Evolutionary conservation across 2,113 vertebrate species (phyloP), one percentile per base, ranked within the genome.

Genomic region (Calypte anna): DNA sequence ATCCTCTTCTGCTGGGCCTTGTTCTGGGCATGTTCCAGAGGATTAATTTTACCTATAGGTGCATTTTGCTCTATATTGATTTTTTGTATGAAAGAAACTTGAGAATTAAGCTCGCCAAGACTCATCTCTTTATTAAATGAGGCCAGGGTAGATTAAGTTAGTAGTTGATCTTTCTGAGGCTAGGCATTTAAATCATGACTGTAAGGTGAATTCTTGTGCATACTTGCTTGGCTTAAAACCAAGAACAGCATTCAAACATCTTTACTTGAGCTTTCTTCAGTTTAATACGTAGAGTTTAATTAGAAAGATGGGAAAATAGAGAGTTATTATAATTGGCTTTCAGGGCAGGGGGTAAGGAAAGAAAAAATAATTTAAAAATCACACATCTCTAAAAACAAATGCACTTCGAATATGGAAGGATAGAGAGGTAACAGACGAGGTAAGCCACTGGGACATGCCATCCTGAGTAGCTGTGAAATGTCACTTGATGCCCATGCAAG

Each of bases 71-170:
- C 58, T 58, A 13, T 64, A 94, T 91, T 85, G 90, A 78, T 94
- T 80, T 91, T 82, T 82, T 2, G 3, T 82, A 80, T 80, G 57
- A 90, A 95, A 89, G 67, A 43, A 95, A 88, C 75, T 51, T 51
- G 68, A 74, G 55, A 95, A 95, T 93, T 94, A 95, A 90, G 87
- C 78, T 91, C 80, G 72, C 72, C 79, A 96, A 90, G 73, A 80
- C 75, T 51, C 43, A 82, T 88, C 78, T 92, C 44, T 91, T 68
- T 81, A 72, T 63, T 94, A 92, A 92, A 88, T 55, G 36, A 94
- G 59, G 75, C 75, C 59, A 93, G 33, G 25, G 48, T 76, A 94
- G 87, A 94, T 94, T 66, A 94, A 93, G 85, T 85, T 91, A 88
- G 87, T 40, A 91, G 84, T 67, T 92, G 78, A 90, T 88, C 81